Base-by-base conservation (phyloP, 1,140 invertebrate species). In the Pseudoatta argentina region DNA sequence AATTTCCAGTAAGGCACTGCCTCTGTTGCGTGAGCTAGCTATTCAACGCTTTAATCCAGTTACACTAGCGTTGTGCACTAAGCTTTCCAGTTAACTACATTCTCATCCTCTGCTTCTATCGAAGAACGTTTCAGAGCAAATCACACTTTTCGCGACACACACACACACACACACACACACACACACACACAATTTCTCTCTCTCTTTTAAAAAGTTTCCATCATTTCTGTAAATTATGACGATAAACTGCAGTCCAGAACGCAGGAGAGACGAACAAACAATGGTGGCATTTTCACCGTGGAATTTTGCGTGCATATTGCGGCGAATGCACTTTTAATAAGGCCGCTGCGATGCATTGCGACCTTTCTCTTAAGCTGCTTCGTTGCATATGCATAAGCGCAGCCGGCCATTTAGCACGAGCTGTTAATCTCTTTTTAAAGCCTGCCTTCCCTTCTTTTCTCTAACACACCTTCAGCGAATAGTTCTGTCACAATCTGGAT, bases 31-130 rank as follows among this genome's bases (percentile, higher is more conserved):
- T 53, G 39, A 82, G 66, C 69, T 57, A 61, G 55, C 79, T 57
- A 89, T 89, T 88, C 75, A 89, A 69, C 66, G 69, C 75, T 86
- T 86, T 89, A 89, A 89, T 89, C 83, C 57, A 83, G 77, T 86
- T 86, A 67, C 57, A 30, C 16, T 63, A 7, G 27, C 55, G 51
- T 69, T 86, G 48, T 27, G 53, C 72, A 7, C 87, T 88, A 81
- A 89, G 83, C 88, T 85, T 86, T 76, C 67, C 81, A 72, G 78
- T 88, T 88, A 89, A 86, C 83, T 61, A 63, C 24, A n/a, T 64
- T 27, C 69, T 86, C 59, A 88, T 89, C 69, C 27, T 27, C 12
- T 5, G 39, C 16, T 61, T 8, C 14, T 27, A 30, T 73, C 18
- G 14, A 1, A 48, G 34, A 73, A 57, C 53, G 61, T 10, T 30